Conservation (phyloP, 2,888 invertebrate genomes). For the Oxyteleia sp. region DNA sequence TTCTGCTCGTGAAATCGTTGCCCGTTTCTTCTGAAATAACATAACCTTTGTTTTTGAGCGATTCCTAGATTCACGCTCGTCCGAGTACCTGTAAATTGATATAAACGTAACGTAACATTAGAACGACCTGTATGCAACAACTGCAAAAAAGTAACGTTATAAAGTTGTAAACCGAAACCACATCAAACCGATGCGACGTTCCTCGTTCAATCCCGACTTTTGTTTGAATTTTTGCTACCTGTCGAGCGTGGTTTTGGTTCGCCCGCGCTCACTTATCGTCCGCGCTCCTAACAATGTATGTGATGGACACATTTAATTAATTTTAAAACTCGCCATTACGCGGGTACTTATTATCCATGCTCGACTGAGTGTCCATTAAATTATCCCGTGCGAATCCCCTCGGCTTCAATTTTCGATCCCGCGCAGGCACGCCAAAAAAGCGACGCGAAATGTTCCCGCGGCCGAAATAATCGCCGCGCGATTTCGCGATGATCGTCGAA, state of each 20-base stretch:
- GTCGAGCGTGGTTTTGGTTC: constrained; percentile 22
- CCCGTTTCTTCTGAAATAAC: background rate
- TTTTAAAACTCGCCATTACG: constrained; percentile 50
- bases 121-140: background rate
- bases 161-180: background rate
- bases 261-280: background rate
- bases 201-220: constrained; percentile 25
- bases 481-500: constrained; percentile 49
- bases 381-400: constrained; percentile 1
- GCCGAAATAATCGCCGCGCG: constrained; percentile 43
- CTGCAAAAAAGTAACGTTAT: background rate
- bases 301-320: constrained; percentile 70
- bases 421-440: constrained; percentile 37
- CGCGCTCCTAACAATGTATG: constrained; percentile 35
- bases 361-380: constrained; percentile 41
- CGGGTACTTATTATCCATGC: constrained; percentile 54
- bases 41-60: background rate
- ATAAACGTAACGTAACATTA: background rate
- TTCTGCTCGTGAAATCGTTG: background rate
- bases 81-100: background rate
- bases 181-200: background rate
- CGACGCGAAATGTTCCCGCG: background rate
- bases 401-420: constrained; percentile 21
- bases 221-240: constrained; percentile 56
- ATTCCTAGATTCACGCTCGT: background rate